Base-by-base conservation (phyloP, 2,113 vertebrate genomes). In the Chamaetylas fuelleborni region DNA sequence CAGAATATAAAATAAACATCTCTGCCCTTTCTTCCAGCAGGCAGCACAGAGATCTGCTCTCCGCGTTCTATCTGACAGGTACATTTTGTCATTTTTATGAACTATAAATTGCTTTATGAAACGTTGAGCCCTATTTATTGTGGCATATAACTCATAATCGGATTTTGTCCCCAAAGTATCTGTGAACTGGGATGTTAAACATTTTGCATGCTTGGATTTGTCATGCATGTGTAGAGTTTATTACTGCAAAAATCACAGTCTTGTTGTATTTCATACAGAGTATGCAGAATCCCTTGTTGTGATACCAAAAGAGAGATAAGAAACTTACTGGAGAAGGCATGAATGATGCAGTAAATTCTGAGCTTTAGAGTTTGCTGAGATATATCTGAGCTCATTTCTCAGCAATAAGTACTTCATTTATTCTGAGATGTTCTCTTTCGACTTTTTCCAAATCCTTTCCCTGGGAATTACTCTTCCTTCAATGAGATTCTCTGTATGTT, bases 11-110 rank as follows among this genome's bases (percentile, higher is more conserved):
- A 98, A 97, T 98, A 98, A 98, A 98, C 97, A 97, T 98, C 93
- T 98, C 98, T 98, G 97, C 95, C 97, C 97, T 98, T 97, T 98
- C 97, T 98, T 98, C 97, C 98, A 98, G 97, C 98, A 98, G 98
- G 98, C 98, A 97, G 95, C 98, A 97, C 97, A 98, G 98, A 98
- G 97, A 98, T 98, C 98, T 87, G 95, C 97, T 97, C 97, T 98
- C 97, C 98, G 95, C 82, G 77, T 98, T 97, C 96, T 98, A 47
- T 97, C 98, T 98, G 98, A 98, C 98, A 98, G 98, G 98, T 98
- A 98, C 96, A 96, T 98, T 98, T 98, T 98, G 97, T 98, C 97
- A 98, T 98, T 98, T 98, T 98, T 98, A 98, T 98, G 98, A 98
- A 98, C 97, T 98, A 98, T 98, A 98, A 98, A 98, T 98, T 98